A percentile compares a stretch with the other conserved stretches of the same genome.
Conservation (phyloP, 1,140 invertebrate species). For the Drosophila aff. region DNA sequence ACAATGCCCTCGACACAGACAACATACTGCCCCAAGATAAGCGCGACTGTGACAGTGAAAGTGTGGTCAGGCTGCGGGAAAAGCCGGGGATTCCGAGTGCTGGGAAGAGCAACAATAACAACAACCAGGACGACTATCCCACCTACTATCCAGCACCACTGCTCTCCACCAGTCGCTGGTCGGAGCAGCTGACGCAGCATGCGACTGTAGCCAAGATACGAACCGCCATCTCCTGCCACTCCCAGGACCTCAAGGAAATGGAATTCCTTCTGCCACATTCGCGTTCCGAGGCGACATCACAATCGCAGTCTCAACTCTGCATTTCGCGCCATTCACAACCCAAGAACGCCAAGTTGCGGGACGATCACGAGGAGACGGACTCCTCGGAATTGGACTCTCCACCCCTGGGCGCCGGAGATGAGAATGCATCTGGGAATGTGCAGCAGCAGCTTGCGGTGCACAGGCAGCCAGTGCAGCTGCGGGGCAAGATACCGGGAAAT, state of each 20-base stretch:
- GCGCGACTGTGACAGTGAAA: constrained; percentile 33
- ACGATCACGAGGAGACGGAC: constrained; percentile 47
- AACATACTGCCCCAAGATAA: constrained; percentile 61
- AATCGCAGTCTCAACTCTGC: constrained; percentile 50
- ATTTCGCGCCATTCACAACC: constrained; percentile 75
- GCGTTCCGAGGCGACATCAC: constrained; percentile 33
- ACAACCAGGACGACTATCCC: constrained; percentile 58
- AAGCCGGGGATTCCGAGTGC: constrained; percentile 37
- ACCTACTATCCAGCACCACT: constrained; percentile 56
- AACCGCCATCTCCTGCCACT: constrained; percentile 74
- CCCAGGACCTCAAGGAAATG: constrained; percentile 83
- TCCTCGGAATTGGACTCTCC: constrained; percentile 30
- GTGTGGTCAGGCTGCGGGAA: constrained; percentile 54
- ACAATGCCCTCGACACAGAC: constrained; percentile 37
- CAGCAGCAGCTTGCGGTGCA: constrained; percentile 65
- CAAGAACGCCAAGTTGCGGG: constrained; percentile 65
- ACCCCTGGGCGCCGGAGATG: constrained; percentile 38
- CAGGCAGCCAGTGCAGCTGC: constrained; percentile 63
- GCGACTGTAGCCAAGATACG: constrained; percentile 77
- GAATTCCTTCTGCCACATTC: constrained; percentile 84
- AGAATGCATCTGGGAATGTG: constrained; percentile 53
- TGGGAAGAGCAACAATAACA: constrained; percentile 2
- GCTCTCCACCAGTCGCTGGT: constrained; percentile 69
- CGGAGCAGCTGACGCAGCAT: constrained; percentile 73
- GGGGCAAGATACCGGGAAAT: constrained; percentile 74